Percentiles rank a stretch among this genome's conserved stretches.
These are phyloP conservation scores for Eudyptes chrysolophus DNA, from an alignment of 2,113 vertebrate genomes.

Conservation along the genomic window DNA sequence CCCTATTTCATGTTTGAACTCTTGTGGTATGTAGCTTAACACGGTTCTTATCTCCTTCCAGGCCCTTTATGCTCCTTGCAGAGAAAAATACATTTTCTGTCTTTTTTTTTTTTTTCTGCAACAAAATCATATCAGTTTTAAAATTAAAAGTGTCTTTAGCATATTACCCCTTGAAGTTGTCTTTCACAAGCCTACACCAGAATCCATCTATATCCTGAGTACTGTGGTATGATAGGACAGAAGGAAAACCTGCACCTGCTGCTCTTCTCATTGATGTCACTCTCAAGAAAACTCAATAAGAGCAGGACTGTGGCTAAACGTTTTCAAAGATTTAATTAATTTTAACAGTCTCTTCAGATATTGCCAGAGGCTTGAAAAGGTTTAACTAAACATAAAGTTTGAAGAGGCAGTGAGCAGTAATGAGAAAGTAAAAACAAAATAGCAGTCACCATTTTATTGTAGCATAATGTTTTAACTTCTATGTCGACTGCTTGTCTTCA, in stretches of 20 bases:
- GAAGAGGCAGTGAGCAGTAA: background rate
- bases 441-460: background rate
- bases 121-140: background rate
- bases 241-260: background rate
- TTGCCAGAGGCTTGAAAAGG: background rate
- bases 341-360: background rate
- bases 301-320: background rate
- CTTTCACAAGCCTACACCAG: background rate
- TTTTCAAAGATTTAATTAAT: slow-evolving; percentile 14
- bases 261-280: background rate
- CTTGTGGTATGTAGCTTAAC: background rate
- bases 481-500: background rate
- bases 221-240: background rate
- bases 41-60: background rate
- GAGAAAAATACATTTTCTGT: background rate
- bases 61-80: background rate
- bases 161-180: background rate
- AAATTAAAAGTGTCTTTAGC: background rate
- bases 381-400: background rate
- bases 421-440: background rate
- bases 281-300: background rate
- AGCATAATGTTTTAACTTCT: background rate
- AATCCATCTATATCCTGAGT: background rate
- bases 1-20: background rate
- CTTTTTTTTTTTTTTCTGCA: too few species aligned